Conservation (phyloP, 1,140 invertebrate genomes). For the Diorhabda elongata region DNA sequence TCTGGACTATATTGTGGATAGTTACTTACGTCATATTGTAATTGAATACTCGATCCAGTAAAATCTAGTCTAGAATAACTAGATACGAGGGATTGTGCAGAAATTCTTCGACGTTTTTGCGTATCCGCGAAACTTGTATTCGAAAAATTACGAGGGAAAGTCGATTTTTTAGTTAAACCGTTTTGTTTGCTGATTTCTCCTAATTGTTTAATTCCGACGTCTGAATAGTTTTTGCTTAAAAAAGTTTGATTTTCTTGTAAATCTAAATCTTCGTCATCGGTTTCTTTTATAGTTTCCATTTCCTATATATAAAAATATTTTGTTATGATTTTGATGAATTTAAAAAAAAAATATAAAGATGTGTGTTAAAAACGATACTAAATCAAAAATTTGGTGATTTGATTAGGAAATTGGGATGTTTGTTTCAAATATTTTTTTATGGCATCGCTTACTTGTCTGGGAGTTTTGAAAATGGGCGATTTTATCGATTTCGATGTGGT, state of each 20-base stretch:
- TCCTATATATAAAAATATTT: conserved; percentile 47
- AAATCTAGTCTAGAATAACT: conserved; percentile 68
- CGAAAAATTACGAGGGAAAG: conserved; percentile 54
- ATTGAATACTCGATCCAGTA: conserved; percentile 62
- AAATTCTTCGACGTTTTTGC: conserved; percentile 48
- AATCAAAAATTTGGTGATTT: no score
- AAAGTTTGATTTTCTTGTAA: conserved; percentile 39
- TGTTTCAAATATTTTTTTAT: no score
- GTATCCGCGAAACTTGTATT: conserved; percentile 47
- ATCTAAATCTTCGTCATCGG: conserved; percentile 52
- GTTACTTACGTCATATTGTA: conserved; percentile 58
- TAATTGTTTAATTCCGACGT: conserved; percentile 49
- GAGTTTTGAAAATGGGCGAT: no score
- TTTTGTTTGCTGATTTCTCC: conserved; percentile 51
- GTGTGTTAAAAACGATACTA: not conserved
- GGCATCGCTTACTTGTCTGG: no score
- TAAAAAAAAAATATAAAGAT: not conserved
- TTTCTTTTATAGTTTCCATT: conserved; percentile 58
- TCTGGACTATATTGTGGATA: conserved; percentile 15
- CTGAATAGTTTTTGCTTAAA: conserved; percentile 42
- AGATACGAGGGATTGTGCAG: conserved; percentile 63
- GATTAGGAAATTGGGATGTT: no score
- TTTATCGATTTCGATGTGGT: no score
- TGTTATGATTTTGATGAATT: not conserved
- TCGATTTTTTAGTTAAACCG: conserved; percentile 47